Conservation (phyloP, 37 sponge, comb jelly and placozoan species). For the Ephydatia muelleri region DNA sequence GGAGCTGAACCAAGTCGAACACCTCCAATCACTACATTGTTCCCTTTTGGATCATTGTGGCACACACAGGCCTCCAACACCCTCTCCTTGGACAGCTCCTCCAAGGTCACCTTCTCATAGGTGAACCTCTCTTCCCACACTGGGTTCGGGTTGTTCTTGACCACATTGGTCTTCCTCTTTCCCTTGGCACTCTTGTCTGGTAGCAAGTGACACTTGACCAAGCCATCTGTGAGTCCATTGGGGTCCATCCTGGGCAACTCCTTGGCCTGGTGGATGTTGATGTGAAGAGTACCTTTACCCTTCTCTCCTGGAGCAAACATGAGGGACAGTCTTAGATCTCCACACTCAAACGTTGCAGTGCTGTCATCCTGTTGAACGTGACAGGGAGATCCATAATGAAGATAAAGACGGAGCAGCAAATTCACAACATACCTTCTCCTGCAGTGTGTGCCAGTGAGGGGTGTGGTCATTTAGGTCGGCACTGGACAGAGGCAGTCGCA, state of each 20-base stretch:
- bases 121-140: constrained; percentile 63
- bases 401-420: too few species aligned
- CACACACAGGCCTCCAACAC: constrained; percentile 69
- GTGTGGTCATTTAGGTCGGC: constrained; percentile 43
- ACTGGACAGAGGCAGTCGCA: constrained; percentile 51
- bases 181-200: constrained; percentile 32
- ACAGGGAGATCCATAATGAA: background rate
- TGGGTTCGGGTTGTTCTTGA: constrained; percentile 62
- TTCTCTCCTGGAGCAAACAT: too few species aligned
- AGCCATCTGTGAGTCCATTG: constrained; percentile 16
- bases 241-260: constrained; percentile 36
- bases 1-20: constrained; percentile 53
- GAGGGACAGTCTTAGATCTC: constrained; percentile 1
- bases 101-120: constrained; percentile 37
- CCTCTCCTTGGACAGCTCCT: constrained; percentile 44
- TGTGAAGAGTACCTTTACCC: constrained; percentile 25
- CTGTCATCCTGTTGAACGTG: constrained; percentile 24
- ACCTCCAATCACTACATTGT: constrained; percentile 61
- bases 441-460: constrained; percentile 54
- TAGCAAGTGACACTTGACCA: constrained; percentile 52
- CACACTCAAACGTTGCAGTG: background rate
- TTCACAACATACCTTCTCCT: constrained; percentile 39
- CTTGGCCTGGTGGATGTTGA: constrained; percentile 36
- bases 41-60: constrained; percentile 35
- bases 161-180: constrained; percentile 49